These are phyloP conservation scores for Ornithorhynchus anatinus DNA, from an alignment of 2,113 vertebrate genomes.

Conservation along the genomic window DNA sequence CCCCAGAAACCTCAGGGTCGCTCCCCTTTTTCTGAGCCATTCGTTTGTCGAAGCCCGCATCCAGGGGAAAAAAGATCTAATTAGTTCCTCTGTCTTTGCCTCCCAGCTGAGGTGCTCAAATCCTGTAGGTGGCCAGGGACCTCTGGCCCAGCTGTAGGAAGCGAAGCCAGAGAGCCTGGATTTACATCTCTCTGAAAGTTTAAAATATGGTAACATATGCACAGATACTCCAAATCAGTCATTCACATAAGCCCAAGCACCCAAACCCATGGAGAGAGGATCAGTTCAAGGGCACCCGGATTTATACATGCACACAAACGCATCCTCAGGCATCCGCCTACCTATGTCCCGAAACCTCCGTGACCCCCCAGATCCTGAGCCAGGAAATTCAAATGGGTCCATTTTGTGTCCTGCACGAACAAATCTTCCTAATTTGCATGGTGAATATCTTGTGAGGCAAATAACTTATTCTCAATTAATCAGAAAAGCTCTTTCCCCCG, in stretches of 20 bases:
- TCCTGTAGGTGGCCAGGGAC: constrained; percentile 12
- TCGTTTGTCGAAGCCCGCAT: not conserved
- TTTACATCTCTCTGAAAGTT: not conserved
- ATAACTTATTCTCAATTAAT: constrained; percentile 66
- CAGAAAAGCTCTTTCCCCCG: constrained; percentile 45
- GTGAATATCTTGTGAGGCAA: constrained; percentile 66
- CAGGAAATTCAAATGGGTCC: constrained; percentile 60
- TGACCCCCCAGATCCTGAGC: constrained; percentile 44
- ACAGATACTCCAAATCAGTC: not conserved
- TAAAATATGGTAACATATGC: constrained; percentile 18
- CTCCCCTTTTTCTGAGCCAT: not conserved
- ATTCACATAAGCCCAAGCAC: too few species aligned
- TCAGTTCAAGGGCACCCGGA: not conserved
- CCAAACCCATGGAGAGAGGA: too few species aligned
- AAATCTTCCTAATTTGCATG: constrained; percentile 70
- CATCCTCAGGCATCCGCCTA: too few species aligned
- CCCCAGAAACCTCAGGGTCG: not conserved
- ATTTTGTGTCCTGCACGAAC: constrained; percentile 69
- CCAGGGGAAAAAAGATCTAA: not conserved
- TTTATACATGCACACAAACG: too few species aligned
- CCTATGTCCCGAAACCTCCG: constrained; percentile 57
- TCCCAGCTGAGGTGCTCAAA: constrained; percentile 12
- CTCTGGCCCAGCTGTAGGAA: constrained; percentile 22
- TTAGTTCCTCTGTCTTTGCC: constrained; percentile 12
- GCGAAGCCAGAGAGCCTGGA: not conserved